Evolutionary conservation across 1,140 invertebrate genomes (phyloP).

Genomic region (Drosophila serrata): DNA sequence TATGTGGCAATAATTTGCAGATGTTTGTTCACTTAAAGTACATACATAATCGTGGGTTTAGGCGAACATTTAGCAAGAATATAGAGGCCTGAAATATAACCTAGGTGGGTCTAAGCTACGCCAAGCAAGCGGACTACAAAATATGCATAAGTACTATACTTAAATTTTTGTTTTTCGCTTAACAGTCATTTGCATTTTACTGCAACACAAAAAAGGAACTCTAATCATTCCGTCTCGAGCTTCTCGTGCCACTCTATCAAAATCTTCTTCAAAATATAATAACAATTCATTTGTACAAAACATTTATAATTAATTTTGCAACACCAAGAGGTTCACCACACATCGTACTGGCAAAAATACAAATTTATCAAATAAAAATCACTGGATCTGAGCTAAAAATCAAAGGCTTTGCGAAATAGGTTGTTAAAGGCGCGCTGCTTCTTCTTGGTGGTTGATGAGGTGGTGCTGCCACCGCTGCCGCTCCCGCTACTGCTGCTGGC

Average conservation of each 20-base stretch:
- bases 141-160: conserved; percentile 55
- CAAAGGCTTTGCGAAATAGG: conserved; percentile 84
- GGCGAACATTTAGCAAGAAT: conserved; percentile 41
- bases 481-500: conserved; percentile 60
- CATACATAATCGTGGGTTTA: conserved; percentile 37
- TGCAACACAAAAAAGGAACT: conserved; percentile 74
- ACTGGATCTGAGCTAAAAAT: conserved; percentile 39
- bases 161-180: conserved; percentile 57
- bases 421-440: conserved; percentile 81
- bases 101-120: conserved; percentile 21
- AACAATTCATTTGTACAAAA: conserved; percentile 45
- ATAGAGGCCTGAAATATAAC: conserved; percentile 50
- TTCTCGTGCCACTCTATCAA: conserved; percentile 10
- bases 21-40: conserved; percentile 38
- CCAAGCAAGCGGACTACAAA: conserved; percentile 38
- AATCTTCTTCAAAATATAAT: conserved; percentile 13
- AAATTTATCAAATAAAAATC: conserved; percentile 22
- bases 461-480: conserved; percentile 60
- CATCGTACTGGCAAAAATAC: conserved; percentile 3
- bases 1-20: conserved; percentile 53
- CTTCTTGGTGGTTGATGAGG: conserved; percentile 78
- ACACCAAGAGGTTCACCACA: neutral
- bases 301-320: conserved; percentile 14
- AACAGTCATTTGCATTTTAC: conserved; percentile 73
- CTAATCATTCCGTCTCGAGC: conserved; percentile 19